Evolutionary conservation across 1,140 invertebrate species (phyloP), one percentile per base, ranked within the genome.

Genomic region (Musca domestica): DNA sequence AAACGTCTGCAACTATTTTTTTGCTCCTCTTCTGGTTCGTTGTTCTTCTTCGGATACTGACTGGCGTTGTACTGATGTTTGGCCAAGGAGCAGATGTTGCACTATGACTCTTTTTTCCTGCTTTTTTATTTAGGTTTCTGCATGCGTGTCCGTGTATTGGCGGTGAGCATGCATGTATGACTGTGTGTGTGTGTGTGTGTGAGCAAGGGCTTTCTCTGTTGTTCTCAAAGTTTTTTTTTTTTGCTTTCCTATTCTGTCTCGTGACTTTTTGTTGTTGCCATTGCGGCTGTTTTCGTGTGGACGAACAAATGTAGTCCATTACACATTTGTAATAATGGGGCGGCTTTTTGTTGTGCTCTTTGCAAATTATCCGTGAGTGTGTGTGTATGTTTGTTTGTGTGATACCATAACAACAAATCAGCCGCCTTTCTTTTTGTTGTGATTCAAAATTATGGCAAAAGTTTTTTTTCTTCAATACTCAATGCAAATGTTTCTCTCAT

Each of bases 1-100:
- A 12, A 41, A 41, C 34, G 34, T 41, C 34, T 41, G 34, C 34
- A 41, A 41, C 34, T 7, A 41, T 7, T 41, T 41, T 41, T 5
- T 12, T 41, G 10, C 12, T 41, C 9, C 41, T 34, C 27, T 30
- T 61, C 56, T 61, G 34, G 34, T 65, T 65, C 64, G 64, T 65
- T 65, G 64, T 51, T 48, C 48, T 65, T 65, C 46, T 65, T 65
- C 64, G 48, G 48, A 48, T 65, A 65, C 64, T 64, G 63, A 65
- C 63, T 69, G 67, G 51, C 51, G 67, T 64, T 63, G 63, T 61
- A 65, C 67, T 69, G 67, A 64, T 69, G 54, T 49, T 69, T 69
- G 64, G 63, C 47, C 67, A 69, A 69, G 67, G 67, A 69, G 67
- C 67, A 69, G 67, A 69, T 69, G 63, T 54, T 69, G 67, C 67